These are phyloP conservation scores for Gasterosteus aculeatus DNA, from an alignment of 2,113 vertebrate species.

Conservation along the genomic window DNA sequence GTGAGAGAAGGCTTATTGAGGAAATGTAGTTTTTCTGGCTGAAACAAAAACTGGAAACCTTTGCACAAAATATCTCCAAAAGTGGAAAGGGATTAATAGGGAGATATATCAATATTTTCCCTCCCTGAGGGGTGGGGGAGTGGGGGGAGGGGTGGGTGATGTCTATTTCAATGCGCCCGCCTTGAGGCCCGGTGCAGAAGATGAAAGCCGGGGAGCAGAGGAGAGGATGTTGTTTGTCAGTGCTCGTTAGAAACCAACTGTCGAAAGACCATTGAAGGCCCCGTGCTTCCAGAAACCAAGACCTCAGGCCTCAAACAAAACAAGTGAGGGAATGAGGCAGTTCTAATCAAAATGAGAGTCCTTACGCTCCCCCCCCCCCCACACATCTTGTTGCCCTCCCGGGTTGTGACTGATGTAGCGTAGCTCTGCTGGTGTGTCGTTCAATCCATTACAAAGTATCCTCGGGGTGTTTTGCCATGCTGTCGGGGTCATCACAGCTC, in stretches of 20 bases:
- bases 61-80: conserved; percentile 7
- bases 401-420: conserved; percentile 50
- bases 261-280: conserved; percentile 58
- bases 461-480: conserved; percentile 55
- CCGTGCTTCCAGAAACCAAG: conserved; percentile 41
- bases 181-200: conserved; percentile 65
- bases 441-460: conserved; percentile 57
- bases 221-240: conserved; percentile 68
- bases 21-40: not conserved
- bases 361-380: too few relatives aligned
- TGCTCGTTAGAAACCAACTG: conserved; percentile 67
- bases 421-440: conserved; percentile 1
- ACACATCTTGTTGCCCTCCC: conserved; percentile 23
- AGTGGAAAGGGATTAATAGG: conserved; percentile 29
- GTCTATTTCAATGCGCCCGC: conserved; percentile 51
- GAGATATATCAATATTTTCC: conserved; percentile 8
- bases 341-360: conserved; percentile 63
- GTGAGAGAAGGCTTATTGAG: conserved; percentile 10
- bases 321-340: conserved; percentile 47
- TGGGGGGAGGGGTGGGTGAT: conserved; percentile 38
- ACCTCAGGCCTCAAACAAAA: conserved; percentile 58
- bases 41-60: conserved; percentile 10
- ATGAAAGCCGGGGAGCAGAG: conserved; percentile 54
- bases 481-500: conserved; percentile 48
- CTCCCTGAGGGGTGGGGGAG: conserved; percentile 21